Percentiles rank a stretch among this genome's conserved stretches.
phyloP scores from a whole-genome alignment of 2,113 vertebrate species.

The Pedionomus torquatus region DNA sequence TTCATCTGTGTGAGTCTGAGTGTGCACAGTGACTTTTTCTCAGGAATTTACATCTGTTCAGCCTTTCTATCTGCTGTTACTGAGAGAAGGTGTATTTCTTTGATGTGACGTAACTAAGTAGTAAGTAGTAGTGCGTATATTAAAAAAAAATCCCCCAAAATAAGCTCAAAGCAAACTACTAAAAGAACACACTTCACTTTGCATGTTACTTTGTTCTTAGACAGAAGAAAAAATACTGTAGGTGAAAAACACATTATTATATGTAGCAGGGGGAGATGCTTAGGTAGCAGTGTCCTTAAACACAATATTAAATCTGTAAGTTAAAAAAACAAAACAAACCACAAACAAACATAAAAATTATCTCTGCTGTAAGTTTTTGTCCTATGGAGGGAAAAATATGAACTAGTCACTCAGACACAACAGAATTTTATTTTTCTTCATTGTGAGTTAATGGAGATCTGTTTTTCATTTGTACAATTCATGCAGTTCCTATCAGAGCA shows the following conservation, averaged over 20 bases:
- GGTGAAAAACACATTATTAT: neutral
- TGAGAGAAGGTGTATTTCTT: neutral
- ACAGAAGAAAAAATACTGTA: neutral
- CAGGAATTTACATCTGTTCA: neutral
- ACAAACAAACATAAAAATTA: neutral
- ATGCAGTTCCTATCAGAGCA: rapidly evolving
- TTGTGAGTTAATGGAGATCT: neutral
- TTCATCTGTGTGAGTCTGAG: neutral
- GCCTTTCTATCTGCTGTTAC: neutral
- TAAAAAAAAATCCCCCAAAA: neutral
- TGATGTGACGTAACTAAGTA: neutral
- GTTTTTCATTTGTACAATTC: neutral
- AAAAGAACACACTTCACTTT: neutral
- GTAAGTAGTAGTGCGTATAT: neutral
- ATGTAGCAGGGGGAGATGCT: neutral
- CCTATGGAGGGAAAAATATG: neutral
- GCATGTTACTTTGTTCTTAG: neutral
- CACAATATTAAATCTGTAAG: neutral
- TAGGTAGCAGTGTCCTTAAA: neutral
- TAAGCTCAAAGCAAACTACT: neutral
- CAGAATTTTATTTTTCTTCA: neutral
- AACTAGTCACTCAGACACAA: neutral
- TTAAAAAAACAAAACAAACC: neutral
- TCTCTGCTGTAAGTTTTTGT: neutral
- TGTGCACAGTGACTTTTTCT: neutral